phyloP scores from a whole-genome alignment of 2,888 invertebrate genomes.

The Ophion costatus region DNA sequence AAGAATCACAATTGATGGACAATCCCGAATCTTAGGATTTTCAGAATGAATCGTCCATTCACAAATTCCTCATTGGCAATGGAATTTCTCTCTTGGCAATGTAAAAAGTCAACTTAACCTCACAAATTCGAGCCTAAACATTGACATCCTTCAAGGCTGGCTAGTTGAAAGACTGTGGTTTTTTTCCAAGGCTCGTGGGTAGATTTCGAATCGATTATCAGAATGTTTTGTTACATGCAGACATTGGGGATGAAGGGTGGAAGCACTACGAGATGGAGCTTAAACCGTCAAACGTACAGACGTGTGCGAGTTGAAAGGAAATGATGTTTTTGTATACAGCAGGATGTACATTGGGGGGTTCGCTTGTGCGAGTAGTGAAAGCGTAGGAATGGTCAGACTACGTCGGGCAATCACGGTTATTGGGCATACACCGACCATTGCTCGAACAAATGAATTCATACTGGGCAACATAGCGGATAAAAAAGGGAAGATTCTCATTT shows the following conservation, averaged over 20 bases:
- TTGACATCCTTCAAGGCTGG: too few species aligned
- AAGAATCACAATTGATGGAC: too few species aligned
- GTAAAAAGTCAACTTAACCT: too few species aligned
- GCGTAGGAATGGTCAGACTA: constrained; percentile 69
- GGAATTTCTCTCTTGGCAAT: too few species aligned
- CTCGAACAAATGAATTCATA: constrained; percentile 70
- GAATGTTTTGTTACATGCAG: background rate
- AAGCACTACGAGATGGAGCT: constrained; percentile 2
- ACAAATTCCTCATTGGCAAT: background rate
- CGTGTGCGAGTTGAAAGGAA: constrained; percentile 1
- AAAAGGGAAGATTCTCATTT: constrained; percentile 46
- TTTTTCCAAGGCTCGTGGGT: background rate
- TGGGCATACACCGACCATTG: constrained; percentile 56
- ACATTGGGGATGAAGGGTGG: background rate
- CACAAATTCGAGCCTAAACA: too few species aligned
- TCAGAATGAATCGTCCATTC: background rate
- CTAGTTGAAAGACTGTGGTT: too few species aligned
- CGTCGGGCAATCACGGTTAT: constrained; percentile 8
- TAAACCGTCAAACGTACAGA: constrained; percentile 13
- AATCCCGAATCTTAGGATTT: too few species aligned
- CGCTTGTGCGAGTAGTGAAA: constrained; percentile 69
- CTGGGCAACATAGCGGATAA: constrained; percentile 62
- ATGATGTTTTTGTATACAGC: constrained; percentile 15
- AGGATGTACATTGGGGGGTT: constrained; percentile 8
- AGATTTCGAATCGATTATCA: background rate